Conservation (phyloP, 2,113 vertebrate genomes). For the Tragelaphus imberbis region DNA sequence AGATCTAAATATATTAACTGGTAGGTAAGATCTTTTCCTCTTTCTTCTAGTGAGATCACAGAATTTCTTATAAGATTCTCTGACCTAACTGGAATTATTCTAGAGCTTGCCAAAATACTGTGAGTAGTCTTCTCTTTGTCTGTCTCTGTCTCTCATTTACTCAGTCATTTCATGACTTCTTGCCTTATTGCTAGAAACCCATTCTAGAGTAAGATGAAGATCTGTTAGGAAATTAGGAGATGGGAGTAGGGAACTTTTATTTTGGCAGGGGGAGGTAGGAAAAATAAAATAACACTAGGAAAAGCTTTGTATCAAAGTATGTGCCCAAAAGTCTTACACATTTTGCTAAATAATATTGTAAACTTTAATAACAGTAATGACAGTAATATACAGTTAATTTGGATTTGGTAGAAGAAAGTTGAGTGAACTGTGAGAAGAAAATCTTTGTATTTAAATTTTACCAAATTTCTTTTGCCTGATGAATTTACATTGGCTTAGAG, state of each 20-base stretch:
- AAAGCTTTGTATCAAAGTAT: neutral
- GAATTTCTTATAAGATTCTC: neutral
- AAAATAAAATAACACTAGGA: neutral
- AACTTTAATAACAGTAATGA: neutral
- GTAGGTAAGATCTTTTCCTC: neutral
- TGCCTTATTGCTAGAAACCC: neutral
- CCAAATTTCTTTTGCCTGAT: conserved; percentile 25
- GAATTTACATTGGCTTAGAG: conserved; percentile 16
- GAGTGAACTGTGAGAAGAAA: neutral
- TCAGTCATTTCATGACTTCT: neutral
- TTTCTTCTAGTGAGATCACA: neutral
- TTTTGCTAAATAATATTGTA: conserved; percentile 6
- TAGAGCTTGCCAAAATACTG: neutral
- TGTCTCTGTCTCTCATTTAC: neutral
- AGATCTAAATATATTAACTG: conserved; percentile 25
- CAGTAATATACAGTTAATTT: neutral
- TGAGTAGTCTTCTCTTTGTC: neutral
- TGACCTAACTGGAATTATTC: neutral
- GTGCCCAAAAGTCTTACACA: neutral
- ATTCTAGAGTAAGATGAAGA: conserved; percentile 17
- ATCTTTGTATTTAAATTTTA: conserved; percentile 8
- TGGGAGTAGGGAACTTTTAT: neutral
- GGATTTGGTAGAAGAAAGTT: neutral
- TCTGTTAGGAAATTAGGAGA: neutral
- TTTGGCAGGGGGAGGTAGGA: neutral